These are phyloP conservation scores for Romanogobio albipinnatus DNA, from an alignment of 2,113 vertebrate species.

Conservation along the genomic window DNA sequence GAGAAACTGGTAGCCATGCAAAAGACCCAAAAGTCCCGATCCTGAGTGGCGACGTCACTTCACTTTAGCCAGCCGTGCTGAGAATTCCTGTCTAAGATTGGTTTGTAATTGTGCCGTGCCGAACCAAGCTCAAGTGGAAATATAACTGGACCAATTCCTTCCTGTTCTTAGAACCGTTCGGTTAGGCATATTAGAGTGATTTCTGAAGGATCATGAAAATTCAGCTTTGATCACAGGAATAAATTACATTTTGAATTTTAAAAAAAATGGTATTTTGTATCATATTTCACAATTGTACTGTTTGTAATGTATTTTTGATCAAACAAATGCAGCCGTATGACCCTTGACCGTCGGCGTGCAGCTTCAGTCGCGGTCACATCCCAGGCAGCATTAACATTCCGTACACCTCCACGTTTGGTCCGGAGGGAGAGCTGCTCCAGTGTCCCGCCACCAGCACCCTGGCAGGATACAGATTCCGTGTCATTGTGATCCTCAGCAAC, in stretches of 20 bases:
- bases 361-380: slow-evolving; percentile 92
- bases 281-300: neutral
- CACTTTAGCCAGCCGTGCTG: too few species aligned
- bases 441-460: slow-evolving; percentile 81
- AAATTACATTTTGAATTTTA: neutral
- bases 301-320: neutral
- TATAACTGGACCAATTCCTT: too few species aligned
- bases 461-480: slow-evolving; percentile 87
- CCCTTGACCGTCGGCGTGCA: slow-evolving; percentile 79
- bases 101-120: too few species aligned
- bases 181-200: too few species aligned
- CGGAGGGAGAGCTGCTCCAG: slow-evolving; percentile 85
- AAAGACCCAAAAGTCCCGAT: too few species aligned
- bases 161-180: too few species aligned
- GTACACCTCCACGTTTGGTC: slow-evolving; percentile 81
- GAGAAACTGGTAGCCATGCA: too few species aligned
- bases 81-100: too few species aligned
- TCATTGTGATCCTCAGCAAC: slow-evolving; percentile 92
- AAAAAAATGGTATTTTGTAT: neutral
- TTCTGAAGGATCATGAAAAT: neutral
- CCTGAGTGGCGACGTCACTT: too few species aligned
- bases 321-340: slow-evolving; percentile 6
- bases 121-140: too few species aligned
- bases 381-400: slow-evolving; percentile 93
- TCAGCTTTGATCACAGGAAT: neutral